A percentile compares a stretch with the other conserved stretches of the same genome.
These are phyloP conservation scores for Cirrhinus molitorella DNA, from an alignment of 2,797 vertebrate species.

Conservation along the genomic window DNA sequence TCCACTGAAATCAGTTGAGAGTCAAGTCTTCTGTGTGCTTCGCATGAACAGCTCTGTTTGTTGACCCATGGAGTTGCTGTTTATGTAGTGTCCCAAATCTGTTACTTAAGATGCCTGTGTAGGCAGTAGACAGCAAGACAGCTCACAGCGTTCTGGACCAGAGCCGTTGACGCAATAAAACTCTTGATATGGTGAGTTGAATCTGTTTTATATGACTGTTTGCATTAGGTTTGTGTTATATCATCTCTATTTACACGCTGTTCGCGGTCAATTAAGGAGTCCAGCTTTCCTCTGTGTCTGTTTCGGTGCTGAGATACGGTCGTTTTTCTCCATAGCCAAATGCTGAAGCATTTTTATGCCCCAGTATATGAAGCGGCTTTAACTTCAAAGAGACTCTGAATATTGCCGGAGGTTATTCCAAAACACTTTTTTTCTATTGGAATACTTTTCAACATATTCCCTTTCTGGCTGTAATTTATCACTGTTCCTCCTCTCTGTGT, in stretches of 20 bases:
- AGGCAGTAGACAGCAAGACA: neutral
- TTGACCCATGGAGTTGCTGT: neutral
- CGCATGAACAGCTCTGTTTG: neutral
- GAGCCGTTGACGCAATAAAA: neutral
- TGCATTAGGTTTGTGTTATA: neutral
- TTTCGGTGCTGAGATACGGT: neutral
- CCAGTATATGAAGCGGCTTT: slow-evolving; percentile 76
- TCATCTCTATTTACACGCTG: neutral
- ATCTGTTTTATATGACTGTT: neutral
- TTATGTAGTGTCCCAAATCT: slow-evolving; percentile 4
- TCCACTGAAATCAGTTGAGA: neutral
- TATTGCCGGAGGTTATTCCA: slow-evolving; percentile 67
- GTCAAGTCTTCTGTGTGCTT: neutral
- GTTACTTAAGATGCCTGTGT: neutral
- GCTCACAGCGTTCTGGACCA: neutral
- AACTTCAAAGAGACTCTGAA: slow-evolving; percentile 76
- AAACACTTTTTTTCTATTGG: slow-evolving; percentile 29
- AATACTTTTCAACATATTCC: slow-evolving; percentile 4
- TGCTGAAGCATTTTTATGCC: slow-evolving; percentile 76
- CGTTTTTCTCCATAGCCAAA: neutral
- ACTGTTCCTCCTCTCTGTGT: neutral
- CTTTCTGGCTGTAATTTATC: slow-evolving; percentile 44
- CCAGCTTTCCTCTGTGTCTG: neutral
- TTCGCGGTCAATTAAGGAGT: slow-evolving; percentile 4
- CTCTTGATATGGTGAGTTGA: neutral